Evolutionary conservation across 2,113 vertebrate species (phyloP), one percentile per base, ranked within the genome.

Genomic region (Sterna hirundo): DNA sequence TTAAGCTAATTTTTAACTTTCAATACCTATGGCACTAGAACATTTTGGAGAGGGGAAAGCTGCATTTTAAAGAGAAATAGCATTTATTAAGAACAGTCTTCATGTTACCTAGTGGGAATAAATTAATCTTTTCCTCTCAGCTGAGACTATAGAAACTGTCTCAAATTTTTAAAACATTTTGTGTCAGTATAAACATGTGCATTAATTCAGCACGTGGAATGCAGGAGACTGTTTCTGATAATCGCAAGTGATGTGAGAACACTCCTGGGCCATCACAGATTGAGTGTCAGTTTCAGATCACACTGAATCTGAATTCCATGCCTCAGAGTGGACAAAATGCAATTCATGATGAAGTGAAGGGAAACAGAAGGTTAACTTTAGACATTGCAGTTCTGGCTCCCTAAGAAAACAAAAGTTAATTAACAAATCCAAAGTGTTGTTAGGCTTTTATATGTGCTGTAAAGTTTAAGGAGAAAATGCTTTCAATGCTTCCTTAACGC

Each of bases 291-390:
- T n/a, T 84, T 85, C 61, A 71, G 46, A 70, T 78, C 22, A 26
- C 25, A 34, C 34, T 51, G 76, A 69, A 40, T 30, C 30, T 60
- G 32, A 91, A 96, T 71, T 91, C 13, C 19, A 6, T 82, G 71
- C 15, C 22, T 76, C 13, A n/a, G 54, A 40, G n/a, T 30, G 44
- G n/a, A 38, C 44, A 72, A 83, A 87, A 60, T 0, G 0, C n/a
- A 82, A 16, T 71, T 71, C 13, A 6, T 6, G 4, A 23, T 36
- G 21, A 68, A 51, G 38, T 84, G 42, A 75, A 93, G n/a, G 22
- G 25, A 71, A 75, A 71, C 22, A 54, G 6, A 26, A 15, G 22
- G 42, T 91, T 88, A 81, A 36, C 46, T 83, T 86, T 12, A 54
- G 27, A 15, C 22, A 12, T 7, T 60, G 47, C 15, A 38, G 60